Percentiles rank a stretch among this genome's conserved stretches.
phyloP scores from a whole-genome alignment of 2,797 vertebrate species.

The Oreochromis mossambicus region DNA sequence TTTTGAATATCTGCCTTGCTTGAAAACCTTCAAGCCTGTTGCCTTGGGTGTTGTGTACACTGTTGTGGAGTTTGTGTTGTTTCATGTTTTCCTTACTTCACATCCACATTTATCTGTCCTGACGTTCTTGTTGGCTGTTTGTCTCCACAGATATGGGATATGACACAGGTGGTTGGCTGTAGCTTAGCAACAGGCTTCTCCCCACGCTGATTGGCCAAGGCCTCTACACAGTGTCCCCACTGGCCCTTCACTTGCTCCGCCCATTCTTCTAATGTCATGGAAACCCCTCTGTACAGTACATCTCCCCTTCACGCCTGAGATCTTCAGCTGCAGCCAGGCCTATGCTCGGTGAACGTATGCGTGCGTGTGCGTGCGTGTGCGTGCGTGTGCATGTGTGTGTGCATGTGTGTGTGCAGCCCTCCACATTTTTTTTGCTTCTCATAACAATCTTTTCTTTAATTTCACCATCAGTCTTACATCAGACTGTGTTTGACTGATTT shows the following conservation, averaged over 20 bases:
- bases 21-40: not conserved
- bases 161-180: slow-evolving; percentile 94
- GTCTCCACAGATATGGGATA: slow-evolving; percentile 90
- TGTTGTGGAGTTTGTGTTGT: not conserved
- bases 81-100: not conserved
- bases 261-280: slow-evolving; percentile 56
- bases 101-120: not conserved
- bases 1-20: not conserved
- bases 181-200: slow-evolving; percentile 92
- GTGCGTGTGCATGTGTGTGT: not conserved
- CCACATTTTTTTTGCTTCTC: slow-evolving; percentile 6
- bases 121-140: slow-evolving; percentile 18
- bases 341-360: not conserved
- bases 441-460: not conserved
- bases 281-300: slow-evolving; percentile 64
- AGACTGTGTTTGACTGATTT: not conserved
- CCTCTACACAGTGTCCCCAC: not conserved
- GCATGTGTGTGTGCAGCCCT: not conserved
- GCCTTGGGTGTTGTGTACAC: not conserved
- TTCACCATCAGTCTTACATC: slow-evolving; percentile 13
- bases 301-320: slow-evolving; percentile 22
- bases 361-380: not conserved
- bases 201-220: slow-evolving; percentile 78
- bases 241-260: not conserved
- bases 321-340: slow-evolving; percentile 32